Conservation (phyloP, 2,113 vertebrate species). For the Petrocephalus zakoni region DNA sequence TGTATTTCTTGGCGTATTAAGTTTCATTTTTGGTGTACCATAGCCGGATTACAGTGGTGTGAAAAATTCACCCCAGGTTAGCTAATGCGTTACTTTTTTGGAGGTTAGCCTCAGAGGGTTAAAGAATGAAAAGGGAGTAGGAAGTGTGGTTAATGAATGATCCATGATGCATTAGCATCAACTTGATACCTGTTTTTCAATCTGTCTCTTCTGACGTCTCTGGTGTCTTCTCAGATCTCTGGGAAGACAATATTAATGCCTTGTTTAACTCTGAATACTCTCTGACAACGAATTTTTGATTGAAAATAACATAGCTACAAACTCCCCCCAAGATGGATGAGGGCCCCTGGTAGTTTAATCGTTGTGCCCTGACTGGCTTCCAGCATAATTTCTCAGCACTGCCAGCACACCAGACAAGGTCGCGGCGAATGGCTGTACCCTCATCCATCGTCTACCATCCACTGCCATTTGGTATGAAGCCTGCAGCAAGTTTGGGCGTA, state of each 20-base stretch:
- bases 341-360: slow-evolving; percentile 16
- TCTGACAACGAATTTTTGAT: slow-evolving; percentile 18
- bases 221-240: neutral
- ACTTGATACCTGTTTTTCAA: slow-evolving; percentile 15
- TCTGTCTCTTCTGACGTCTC: slow-evolving; percentile 8
- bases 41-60: too few species aligned
- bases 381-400: slow-evolving; percentile 15
- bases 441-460: slow-evolving; percentile 9
- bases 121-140: neutral
- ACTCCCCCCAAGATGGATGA: slow-evolving; percentile 18
- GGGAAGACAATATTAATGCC: slow-evolving; percentile 16
- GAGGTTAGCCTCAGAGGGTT: too few species aligned
- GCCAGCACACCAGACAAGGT: slow-evolving; percentile 12
- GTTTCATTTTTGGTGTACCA: too few species aligned
- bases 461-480: neutral
- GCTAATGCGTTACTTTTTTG: too few species aligned
- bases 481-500: neutral
- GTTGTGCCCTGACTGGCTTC: slow-evolving; percentile 20
- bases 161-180: slow-evolving; percentile 15
- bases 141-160: neutral
- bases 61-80: too few species aligned
- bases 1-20: too few species aligned
- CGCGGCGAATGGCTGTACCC: neutral
- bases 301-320: slow-evolving; percentile 11
- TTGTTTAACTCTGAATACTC: slow-evolving; percentile 19